Percentiles rank a stretch among this genome's conserved stretches.
These are phyloP conservation scores for Alauda arvensis DNA, from an alignment of 2,797 vertebrate species.

Conservation along the genomic window DNA sequence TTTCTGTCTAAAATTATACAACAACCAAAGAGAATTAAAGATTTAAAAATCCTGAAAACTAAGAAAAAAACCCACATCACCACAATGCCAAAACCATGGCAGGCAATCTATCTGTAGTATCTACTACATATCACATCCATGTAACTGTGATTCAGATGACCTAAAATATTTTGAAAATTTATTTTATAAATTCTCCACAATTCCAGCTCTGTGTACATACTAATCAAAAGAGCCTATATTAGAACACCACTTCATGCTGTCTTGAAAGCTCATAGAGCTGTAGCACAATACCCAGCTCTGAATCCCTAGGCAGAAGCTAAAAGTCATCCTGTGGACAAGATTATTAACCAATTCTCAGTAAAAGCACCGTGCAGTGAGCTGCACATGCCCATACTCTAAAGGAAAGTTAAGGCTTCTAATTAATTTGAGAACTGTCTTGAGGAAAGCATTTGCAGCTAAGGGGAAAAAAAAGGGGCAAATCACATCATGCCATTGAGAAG, in stretches of 20 bases:
- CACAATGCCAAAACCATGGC: not conserved
- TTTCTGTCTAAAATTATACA: not conserved
- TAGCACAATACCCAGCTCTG: not conserved
- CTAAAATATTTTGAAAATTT: not conserved
- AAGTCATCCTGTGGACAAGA: not conserved
- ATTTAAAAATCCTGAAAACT: not conserved
- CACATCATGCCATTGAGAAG: not conserved
- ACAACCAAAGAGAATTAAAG: not conserved
- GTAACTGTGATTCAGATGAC: not conserved
- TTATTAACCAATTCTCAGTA: not conserved
- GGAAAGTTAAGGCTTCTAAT: not conserved
- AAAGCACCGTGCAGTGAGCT: not conserved
- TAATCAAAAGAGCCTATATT: not conserved
- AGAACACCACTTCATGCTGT: not conserved
- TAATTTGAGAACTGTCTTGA: not conserved
- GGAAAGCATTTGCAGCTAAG: not conserved
- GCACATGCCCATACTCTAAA: not conserved
- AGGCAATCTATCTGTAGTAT: not conserved
- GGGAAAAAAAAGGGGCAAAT: not conserved
- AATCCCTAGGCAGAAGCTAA: not conserved
- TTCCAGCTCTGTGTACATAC: not conserved
- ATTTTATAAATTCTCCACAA: not conserved
- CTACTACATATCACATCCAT: not conserved
- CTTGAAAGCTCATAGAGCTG: not conserved
- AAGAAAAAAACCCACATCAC: accelerated